A percentile compares a stretch with the other conserved stretches of the same genome.
Conservation (phyloP, 2,113 vertebrate species). For the Rhinolophus ferrumequinum region DNA sequence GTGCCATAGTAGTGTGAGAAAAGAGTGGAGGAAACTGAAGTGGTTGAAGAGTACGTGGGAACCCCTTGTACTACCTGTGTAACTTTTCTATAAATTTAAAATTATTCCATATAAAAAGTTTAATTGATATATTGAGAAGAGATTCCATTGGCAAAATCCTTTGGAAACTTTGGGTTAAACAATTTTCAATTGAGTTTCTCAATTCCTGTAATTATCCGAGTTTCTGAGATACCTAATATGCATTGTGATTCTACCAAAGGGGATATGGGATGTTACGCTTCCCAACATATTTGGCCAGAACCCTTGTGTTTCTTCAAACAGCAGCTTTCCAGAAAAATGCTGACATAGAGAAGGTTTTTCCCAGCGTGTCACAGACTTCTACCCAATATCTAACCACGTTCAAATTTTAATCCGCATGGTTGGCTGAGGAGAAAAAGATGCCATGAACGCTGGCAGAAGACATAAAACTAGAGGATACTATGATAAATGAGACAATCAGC, state of each 20-base stretch:
- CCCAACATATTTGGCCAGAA: background rate
- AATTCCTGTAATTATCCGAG: background rate
- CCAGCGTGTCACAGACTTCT: background rate
- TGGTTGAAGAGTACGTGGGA: background rate
- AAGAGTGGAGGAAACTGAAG: background rate
- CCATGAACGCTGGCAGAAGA: background rate
- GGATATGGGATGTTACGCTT: background rate
- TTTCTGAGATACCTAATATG: background rate
- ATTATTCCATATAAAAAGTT: background rate
- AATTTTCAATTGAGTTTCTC: background rate
- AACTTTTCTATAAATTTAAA: background rate
- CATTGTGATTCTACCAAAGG: background rate
- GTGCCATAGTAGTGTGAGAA: background rate
- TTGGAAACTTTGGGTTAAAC: constrained; percentile 13
- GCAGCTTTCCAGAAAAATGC: background rate
- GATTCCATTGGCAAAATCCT: background rate
- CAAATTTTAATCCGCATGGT: constrained; percentile 33
- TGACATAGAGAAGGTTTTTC: background rate
- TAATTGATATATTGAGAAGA: background rate
- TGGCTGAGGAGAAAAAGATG: background rate
- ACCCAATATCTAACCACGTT: background rate
- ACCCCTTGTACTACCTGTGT: background rate
- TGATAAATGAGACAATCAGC: background rate
- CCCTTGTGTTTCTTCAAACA: background rate
- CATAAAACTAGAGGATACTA: background rate